These are phyloP conservation scores for Chrysocyon brachyurus DNA, from an alignment of 2,797 vertebrate genomes.

Conservation along the genomic window DNA sequence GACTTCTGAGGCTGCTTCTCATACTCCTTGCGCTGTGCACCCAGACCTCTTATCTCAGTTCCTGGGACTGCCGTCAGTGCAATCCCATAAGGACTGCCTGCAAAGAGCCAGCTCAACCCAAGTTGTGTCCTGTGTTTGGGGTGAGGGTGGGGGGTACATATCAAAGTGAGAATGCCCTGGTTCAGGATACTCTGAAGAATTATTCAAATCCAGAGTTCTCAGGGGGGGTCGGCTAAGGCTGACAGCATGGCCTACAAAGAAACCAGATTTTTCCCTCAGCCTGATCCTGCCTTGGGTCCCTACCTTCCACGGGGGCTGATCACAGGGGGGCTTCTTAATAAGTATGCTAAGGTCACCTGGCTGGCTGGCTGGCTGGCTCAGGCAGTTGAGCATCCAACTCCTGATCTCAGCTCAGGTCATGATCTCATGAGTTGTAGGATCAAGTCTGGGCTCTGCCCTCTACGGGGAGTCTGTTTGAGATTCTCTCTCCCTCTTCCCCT, in stretches of 20 bases:
- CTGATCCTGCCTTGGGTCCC: background rate
- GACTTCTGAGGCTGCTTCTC: background rate
- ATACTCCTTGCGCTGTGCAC: background rate
- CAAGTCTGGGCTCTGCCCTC: too few species aligned
- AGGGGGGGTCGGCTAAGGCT: background rate
- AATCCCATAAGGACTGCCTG: background rate
- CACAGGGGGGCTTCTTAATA: background rate
- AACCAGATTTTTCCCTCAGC: background rate
- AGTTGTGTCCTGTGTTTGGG: too few species aligned
- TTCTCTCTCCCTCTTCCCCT: background rate
- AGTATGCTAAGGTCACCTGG: background rate
- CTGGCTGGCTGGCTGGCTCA: background rate
- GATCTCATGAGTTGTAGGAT: background rate
- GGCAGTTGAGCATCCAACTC: background rate
- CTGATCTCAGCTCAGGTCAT: background rate
- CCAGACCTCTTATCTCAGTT: background rate
- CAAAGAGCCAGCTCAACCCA: background rate
- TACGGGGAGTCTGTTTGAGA: background rate
- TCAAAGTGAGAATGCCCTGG: accelerated
- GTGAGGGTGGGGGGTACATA: background rate
- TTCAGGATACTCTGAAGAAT: background rate
- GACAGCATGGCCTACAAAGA: background rate
- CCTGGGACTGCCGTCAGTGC: background rate
- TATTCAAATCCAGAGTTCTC: background rate
- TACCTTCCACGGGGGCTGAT: background rate